A percentile compares a stretch with the other conserved stretches of the same genome.
Evolutionary conservation across 2,888 invertebrate species (phyloP).

Genomic region (Eristalis arbustorum): DNA sequence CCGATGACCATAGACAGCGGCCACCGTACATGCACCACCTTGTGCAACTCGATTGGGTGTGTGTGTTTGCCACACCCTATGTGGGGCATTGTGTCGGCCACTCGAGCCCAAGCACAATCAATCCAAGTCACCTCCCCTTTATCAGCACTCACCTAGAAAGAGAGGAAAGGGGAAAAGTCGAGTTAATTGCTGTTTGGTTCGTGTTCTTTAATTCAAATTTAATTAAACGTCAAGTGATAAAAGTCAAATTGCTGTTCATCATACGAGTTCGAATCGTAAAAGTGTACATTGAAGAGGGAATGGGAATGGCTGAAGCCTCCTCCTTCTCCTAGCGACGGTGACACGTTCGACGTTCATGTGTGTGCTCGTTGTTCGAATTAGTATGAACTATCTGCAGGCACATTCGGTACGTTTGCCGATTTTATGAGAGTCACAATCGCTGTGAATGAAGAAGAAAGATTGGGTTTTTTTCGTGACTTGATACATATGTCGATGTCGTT

Average conservation of each 20-base stretch:
- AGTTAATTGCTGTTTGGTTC: neutral
- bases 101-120: too few species aligned
- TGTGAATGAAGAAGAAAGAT: neutral
- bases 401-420: neutral
- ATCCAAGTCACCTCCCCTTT: neutral
- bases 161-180: neutral
- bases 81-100: neutral
- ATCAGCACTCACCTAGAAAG: neutral
- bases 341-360: neutral
- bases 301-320: neutral
- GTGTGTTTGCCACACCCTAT: neutral
- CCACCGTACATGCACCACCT: neutral
- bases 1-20: neutral
- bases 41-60: neutral
- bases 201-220: neutral
- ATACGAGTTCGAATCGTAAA: neutral
- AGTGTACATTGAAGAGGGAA: neutral
- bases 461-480: neutral
- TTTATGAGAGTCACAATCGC: neutral
- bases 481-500: too few species aligned
- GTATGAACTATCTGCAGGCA: neutral
- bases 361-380: neutral
- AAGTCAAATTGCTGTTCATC: neutral
- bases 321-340: neutral
- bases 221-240: neutral